Percentiles rank a stretch among this genome's conserved stretches.
Evolutionary conservation across 2,797 vertebrate species (phyloP).

Genomic region (Platalea minor): DNA sequence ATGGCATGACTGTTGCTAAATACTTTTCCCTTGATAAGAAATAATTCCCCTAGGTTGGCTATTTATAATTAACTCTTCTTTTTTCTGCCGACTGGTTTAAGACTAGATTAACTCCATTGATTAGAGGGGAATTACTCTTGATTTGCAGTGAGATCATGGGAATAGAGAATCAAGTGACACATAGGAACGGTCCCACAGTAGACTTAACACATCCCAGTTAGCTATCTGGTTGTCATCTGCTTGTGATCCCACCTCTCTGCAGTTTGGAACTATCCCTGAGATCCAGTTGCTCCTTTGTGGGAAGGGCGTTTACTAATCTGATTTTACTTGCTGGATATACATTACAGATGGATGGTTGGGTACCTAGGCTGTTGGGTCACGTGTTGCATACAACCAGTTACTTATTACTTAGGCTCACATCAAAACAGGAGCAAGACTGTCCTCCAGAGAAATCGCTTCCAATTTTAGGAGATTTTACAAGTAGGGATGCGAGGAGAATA

Average conservation of each 20-base stretch:
- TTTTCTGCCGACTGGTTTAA: not conserved
- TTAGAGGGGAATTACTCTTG: not conserved
- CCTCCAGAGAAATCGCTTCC: not conserved
- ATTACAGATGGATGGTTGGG: not conserved
- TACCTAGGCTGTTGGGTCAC: not conserved
- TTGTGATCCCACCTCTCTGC: not conserved
- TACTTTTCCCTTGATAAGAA: not conserved
- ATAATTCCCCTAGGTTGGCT: not conserved
- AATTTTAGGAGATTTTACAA: not conserved
- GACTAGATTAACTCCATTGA: not conserved
- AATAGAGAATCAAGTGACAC: not conserved
- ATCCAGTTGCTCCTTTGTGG: not conserved
- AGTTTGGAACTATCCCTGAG: not conserved
- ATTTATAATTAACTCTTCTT: not conserved
- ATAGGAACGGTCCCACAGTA: not conserved
- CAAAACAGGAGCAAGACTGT: not conserved
- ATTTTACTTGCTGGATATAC: not conserved
- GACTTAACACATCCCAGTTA: not conserved
- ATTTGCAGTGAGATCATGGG: not conserved
- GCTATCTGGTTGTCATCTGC: fast-evolving
- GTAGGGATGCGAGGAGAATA: not conserved
- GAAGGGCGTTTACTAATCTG: not conserved
- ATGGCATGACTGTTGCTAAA: not conserved
- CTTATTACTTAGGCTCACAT: not conserved
- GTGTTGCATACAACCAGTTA: not conserved